Conservation (phyloP, 2,113 vertebrate species). For the Scophthalmus maximus region DNA sequence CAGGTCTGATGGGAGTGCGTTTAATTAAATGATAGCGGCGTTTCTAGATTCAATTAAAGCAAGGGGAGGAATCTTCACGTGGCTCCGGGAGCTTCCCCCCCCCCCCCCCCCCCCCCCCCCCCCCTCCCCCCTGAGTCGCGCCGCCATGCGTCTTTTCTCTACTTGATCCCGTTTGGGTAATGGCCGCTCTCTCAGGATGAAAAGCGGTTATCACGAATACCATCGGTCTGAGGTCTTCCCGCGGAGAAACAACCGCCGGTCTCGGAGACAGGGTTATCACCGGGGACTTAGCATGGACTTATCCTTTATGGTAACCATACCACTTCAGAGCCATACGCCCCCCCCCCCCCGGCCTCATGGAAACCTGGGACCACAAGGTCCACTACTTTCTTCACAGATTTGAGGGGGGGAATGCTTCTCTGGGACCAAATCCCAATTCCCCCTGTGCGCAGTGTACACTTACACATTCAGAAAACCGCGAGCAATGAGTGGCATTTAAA, state of each 20-base stretch:
- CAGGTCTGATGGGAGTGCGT: slow-evolving; percentile 40
- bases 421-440: slow-evolving; percentile 36
- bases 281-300: slow-evolving; percentile 40
- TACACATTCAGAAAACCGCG: slow-evolving; percentile 7
- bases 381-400: slow-evolving; percentile 55
- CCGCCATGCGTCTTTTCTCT: slow-evolving; percentile 32
- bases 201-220: slow-evolving; percentile 54
- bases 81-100: too few species aligned
- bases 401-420: slow-evolving; percentile 44
- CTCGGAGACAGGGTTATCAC: slow-evolving; percentile 42
- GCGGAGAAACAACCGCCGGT: slow-evolving; percentile 15
- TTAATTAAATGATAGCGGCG: slow-evolving; percentile 55
- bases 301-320: slow-evolving; percentile 34
- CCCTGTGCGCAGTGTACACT: slow-evolving; percentile 36
- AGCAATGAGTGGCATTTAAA: slow-evolving; percentile 24
- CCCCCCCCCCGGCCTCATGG: slow-evolving; percentile 35
- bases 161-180: slow-evolving; percentile 27
- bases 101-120: too few species aligned
- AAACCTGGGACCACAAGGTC: slow-evolving; percentile 39
- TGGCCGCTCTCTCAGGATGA: slow-evolving; percentile 37
- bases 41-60: slow-evolving; percentile 55
- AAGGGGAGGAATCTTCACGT: slow-evolving; percentile 27
- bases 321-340: slow-evolving; percentile 44
- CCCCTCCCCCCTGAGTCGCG: too few species aligned
- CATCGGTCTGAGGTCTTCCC: slow-evolving; percentile 58